These are phyloP conservation scores for Ctenosaura bakeri DNA, from an alignment of 2,797 vertebrate genomes.

Conservation along the genomic window DNA sequence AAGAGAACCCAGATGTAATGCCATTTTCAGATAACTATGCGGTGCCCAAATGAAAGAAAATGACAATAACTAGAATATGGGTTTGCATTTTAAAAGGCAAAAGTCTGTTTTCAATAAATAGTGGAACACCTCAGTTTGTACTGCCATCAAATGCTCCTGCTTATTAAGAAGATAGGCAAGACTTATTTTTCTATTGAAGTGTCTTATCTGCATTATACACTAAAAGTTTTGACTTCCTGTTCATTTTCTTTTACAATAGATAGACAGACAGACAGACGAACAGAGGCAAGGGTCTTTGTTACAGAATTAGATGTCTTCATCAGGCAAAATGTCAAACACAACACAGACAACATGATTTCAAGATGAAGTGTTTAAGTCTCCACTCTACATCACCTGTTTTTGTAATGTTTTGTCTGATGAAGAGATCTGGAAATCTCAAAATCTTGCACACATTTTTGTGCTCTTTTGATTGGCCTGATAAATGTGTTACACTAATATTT, in stretches of 20 bases:
- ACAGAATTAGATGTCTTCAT: too few species aligned
- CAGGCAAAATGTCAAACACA: neutral
- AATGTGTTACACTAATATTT: neutral
- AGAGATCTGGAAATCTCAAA: neutral
- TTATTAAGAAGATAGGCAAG: neutral
- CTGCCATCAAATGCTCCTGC: neutral
- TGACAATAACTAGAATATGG: neutral
- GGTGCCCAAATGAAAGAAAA: neutral
- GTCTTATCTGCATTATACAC: neutral
- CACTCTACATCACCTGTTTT: neutral
- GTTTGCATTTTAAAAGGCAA: neutral
- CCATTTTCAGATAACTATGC: neutral
- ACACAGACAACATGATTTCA: neutral
- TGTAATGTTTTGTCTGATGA: neutral
- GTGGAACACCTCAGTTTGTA: neutral
- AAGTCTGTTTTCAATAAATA: neutral
- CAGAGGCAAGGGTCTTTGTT: neutral
- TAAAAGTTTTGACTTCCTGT: neutral
- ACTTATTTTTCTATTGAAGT: neutral
- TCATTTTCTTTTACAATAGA: neutral
- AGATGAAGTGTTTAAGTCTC: neutral
- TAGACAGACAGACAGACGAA: too few species aligned
- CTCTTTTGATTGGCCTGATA: too few species aligned
- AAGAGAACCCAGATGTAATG: neutral
- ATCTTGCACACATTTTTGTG: neutral